Evolutionary conservation across 2,888 invertebrate species (phyloP), one percentile per base, ranked within the genome.

Genomic region (Orthosia gothica): DNA sequence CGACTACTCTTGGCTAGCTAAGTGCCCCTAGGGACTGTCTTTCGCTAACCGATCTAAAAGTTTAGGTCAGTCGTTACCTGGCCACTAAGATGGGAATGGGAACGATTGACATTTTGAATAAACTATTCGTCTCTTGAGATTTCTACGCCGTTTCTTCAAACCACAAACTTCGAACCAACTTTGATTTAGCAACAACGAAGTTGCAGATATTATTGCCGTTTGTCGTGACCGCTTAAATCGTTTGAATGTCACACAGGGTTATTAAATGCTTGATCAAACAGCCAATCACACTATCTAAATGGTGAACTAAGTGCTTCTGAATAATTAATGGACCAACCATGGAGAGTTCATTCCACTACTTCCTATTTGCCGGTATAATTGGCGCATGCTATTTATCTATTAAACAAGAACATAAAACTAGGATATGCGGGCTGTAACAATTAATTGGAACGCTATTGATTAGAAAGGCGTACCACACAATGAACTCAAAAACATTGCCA

Each of bases 401-500:
- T 45, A 9, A 40, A 68, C n/a, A 9, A 9, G 3, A 23, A 65
- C 18, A 57, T n/a, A 32, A 66, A 80, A 50, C 1, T 11, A 63
- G 3, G 0, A 32, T 63, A 40, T 16, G 40, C 12, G 20, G 26
- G 15, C 32, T 64, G 49, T 67, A 72, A 32, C 18, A 69, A 58
- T 59, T 79, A 74, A 81, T 82, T 82, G 57, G 63, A 81, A 70
- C 26, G 20, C 59, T 74, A 74, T 65, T 77, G 82, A 86, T 83
- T 81, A 81, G 71, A 83, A 82, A 83, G 63, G 40, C 62, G 57
- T 57, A 67, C 54, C 26, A 49, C 65, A 69, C 67, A 83, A 80
- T 76, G 66, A 52, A 76, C 77, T 81, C 84, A 86, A 87, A 87
- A 89, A 80, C 63, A 79, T 82, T 78, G 83, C 77, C 86, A 89